Evolutionary conservation across 1,140 invertebrate genomes (phyloP), one percentile per base, ranked within the genome.

Genomic region (Drosophila grimshawi): DNA sequence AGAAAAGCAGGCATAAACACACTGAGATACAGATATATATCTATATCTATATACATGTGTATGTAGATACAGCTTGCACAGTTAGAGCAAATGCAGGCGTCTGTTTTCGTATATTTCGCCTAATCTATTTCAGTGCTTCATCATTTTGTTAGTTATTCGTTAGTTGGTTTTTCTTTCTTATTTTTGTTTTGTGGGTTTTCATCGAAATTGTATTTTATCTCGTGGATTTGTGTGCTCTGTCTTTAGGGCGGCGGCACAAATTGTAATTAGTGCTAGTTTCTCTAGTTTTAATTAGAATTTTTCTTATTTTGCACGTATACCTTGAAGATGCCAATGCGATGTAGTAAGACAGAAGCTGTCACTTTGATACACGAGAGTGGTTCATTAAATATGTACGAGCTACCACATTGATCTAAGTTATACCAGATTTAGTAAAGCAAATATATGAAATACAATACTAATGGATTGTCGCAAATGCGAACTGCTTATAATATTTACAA

Each of bases 211-310:
- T 67, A 78, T 83, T 75, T 72, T 41, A 46, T 60, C 48, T 75
- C 60, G 61, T 39, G 37, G 55, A 49, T 60, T 32, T 45, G 46
- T 53, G 29, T 51, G 49, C 33, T 49, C 27, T 83, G 74, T 88
- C 65, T 88, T 52, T 88, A 82, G 80, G 80, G 80, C 83, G 73
- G 41, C 70, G 62, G 74, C 78, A 81, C 81, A 81, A 86, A 82
- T 80, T 86, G 82, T 86, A 86, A 86, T 88, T 86, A 86, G 82
- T 80, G 85, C 78, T 86, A 73, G 80, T 67, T 77, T 88, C 67
- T 69, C 73, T 70, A 64, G 62, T 62, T 83, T 74, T 88, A 86
- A 83, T 89, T 89, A 85, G 83, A 88, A 78, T 67, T 78, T 65
- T 60, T 76, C 43, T 78, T 65, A 78, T 65, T 80, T 74, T 80